phyloP scores from a whole-genome alignment of 1,140 invertebrate genomes.

The Trypoxylus dichotomus region DNA sequence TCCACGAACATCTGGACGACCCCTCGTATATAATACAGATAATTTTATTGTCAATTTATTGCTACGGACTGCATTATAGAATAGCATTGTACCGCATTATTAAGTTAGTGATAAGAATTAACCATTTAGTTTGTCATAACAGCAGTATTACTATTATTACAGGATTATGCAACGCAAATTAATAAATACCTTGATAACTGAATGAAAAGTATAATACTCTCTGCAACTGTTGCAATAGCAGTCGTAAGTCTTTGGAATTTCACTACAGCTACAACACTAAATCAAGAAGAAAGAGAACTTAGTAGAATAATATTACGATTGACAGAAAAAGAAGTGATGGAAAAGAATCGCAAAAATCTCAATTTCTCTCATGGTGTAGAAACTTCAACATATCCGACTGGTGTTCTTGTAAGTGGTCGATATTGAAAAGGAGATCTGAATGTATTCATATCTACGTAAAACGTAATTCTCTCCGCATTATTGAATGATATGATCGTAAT shows the following conservation, averaged over 20 bases:
- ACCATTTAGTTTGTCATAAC: background rate
- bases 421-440: background rate
- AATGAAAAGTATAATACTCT: too few relatives aligned
- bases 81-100: background rate
- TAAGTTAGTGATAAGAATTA: background rate
- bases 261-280: background rate
- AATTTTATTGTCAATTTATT: background rate
- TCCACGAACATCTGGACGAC: too few relatives aligned
- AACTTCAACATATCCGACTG: background rate
- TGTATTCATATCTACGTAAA: background rate
- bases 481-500: background rate
- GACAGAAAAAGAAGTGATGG: background rate
- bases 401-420: background rate
- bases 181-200: background rate
- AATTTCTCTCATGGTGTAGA: background rate
- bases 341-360: background rate
- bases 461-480: background rate
- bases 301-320: background rate
- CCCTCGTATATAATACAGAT: background rate
- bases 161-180: background rate
- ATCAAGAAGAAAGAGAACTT: background rate
- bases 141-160: background rate
- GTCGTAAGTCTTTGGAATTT: background rate
- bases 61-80: background rate
- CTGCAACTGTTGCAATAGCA: background rate